Conservation (phyloP, 2,113 vertebrate species). For the Apaloderma vittatum region DNA sequence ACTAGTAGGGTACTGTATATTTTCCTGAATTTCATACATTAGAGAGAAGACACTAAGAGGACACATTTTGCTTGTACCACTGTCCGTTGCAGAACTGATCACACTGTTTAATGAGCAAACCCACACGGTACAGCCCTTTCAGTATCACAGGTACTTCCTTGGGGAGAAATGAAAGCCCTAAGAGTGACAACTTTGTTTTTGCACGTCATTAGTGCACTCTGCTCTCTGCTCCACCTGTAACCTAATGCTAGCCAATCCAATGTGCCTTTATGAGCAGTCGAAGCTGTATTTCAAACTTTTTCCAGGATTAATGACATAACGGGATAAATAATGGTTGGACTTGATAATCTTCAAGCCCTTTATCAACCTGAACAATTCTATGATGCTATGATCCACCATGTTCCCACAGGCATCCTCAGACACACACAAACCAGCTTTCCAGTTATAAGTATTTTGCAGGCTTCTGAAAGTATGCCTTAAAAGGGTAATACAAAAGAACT, state of each 20-base stretch:
- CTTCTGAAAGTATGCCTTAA: background rate
- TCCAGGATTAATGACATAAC: background rate
- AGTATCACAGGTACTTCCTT: background rate
- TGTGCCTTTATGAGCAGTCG: background rate
- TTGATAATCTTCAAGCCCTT: background rate
- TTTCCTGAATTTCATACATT: background rate
- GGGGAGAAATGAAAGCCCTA: background rate
- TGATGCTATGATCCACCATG: background rate
- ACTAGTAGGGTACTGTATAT: background rate
- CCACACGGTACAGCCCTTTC: background rate
- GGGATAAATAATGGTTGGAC: background rate
- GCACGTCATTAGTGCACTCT: background rate
- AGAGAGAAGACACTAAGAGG: background rate
- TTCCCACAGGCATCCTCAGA: background rate
- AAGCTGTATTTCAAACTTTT: background rate
- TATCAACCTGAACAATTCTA: background rate
- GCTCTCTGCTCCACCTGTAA: background rate
- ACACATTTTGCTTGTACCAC: background rate
- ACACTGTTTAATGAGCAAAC: background rate
- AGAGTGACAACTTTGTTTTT: background rate
- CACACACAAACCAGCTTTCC: background rate
- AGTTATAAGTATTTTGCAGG: background rate
- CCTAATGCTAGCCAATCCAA: background rate
- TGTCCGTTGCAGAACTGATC: background rate
- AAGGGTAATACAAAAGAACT: background rate